A percentile compares a stretch with the other conserved stretches of the same genome.
Evolutionary conservation across 2,797 vertebrate genomes (phyloP).

Genomic region (Chelon labrosus): DNA sequence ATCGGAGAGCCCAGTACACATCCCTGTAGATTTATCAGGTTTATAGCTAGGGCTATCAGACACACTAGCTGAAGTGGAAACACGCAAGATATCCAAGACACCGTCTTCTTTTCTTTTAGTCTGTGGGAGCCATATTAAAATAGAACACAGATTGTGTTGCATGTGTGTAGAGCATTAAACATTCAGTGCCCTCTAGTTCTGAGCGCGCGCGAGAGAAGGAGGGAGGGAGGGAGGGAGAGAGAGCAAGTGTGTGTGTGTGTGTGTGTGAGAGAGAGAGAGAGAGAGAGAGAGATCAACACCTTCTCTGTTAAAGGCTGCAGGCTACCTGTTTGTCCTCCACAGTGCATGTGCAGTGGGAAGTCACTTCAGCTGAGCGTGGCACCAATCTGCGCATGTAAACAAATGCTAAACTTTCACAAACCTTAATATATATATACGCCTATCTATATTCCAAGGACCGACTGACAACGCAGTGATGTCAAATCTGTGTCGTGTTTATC

Average conservation of each 20-base stretch:
- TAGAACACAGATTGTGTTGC: neutral
- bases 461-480: conserved; percentile 38
- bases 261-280: neutral
- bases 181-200: neutral
- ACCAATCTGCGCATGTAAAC: conserved; percentile 2
- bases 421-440: no score
- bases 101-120: neutral
- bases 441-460: neutral
- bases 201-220: conserved; percentile 9
- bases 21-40: neutral
- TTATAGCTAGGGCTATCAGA: neutral
- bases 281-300: conserved; percentile 1
- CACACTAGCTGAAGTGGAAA: neutral
- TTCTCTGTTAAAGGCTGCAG: neutral
- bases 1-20: neutral
- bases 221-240: neutral
- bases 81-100: neutral
- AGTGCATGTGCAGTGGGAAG: conserved; percentile 10
- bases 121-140: neutral
- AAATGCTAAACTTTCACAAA: neutral
- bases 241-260: neutral
- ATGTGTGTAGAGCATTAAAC: neutral
- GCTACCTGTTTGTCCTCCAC: conserved; percentile 47
- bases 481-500: neutral
- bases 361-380: conserved; percentile 1